Base-by-base conservation (phyloP, 1,140 invertebrate genomes). In the Drosophila lacteicornis region DNA sequence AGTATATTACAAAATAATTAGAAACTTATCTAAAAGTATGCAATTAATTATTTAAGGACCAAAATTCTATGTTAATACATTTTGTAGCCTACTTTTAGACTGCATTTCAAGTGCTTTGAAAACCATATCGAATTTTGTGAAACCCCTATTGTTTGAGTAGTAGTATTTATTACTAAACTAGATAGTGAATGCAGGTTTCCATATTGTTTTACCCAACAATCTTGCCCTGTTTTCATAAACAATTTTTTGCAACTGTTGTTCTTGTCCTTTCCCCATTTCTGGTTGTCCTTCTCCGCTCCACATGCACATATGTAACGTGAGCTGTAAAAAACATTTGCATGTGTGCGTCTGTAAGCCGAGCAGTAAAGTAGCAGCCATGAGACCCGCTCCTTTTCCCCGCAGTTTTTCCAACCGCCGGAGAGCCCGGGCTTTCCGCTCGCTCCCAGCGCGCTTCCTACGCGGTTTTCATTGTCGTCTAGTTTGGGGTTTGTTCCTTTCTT, bases 331-430 rank as follows among this genome's bases (percentile, higher is more conserved):
- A 61, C 51, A 79, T 79, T 78, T 79, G 70, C 58, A 56, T 74
- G 61, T 66, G 66, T 65, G 50, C 17, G 36, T 40, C 40, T 33
- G 65, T 38, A 47, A 49, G 68, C 42, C 43, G 42, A 47, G 46
- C 49, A 75, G 75, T 86, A 86, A 86, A 86, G 82, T 82, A 81
- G 65, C 65, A 79, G 50, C 75, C 69, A 63, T 45, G 66, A 57
- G 49, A 62, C 33, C 38, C 22, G 51, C 46, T 43, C 40, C 36
- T 15, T 47, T 60, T 59, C 22, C 50, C 49, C 73, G 19, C 51
- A 47, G 43, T 7, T 53, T 51, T 50, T 38, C 30, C 56, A 30
- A 53, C 70, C 25, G 22, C 30, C 56, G 27, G 43, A 42, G 36
- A 53, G 80, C 73, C 46, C 30, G 57, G 65, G 66, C 66, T 60